Evolutionary conservation across 53 echinoderm and acorn worm genomes (phyloP).

Genomic region (Henricia sp.): DNA sequence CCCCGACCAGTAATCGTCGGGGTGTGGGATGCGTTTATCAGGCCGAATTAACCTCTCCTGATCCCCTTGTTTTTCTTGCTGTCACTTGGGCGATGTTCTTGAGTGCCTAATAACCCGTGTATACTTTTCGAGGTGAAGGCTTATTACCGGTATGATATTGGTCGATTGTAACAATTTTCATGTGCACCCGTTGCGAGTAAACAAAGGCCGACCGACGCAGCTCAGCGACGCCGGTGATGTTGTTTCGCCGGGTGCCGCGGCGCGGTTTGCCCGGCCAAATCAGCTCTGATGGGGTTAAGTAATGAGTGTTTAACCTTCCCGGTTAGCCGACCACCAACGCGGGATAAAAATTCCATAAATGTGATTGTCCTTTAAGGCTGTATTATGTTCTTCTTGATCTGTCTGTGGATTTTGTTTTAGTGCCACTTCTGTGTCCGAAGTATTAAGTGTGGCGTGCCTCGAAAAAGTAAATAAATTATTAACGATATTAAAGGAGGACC

Average conservation of each 20-base stretch:
- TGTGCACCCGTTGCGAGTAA: slow-evolving; percentile 19
- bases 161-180: slow-evolving; percentile 35
- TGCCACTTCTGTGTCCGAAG: no score
- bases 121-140: neutral
- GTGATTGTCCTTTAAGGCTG: neutral
- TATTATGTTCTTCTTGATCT: no score
- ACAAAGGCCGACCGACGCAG: neutral
- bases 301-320: slow-evolving; percentile 54
- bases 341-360: slow-evolving; percentile 31
- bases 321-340: slow-evolving; percentile 39
- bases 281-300: slow-evolving; percentile 37
- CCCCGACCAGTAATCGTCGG: no score
- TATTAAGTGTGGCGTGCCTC: no score
- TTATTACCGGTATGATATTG: slow-evolving; percentile 8
- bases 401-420: no score
- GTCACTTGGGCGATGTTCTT: neutral
- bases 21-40: no score
- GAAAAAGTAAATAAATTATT: no score
- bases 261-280: neutral
- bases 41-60: no score
- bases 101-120: slow-evolving; percentile 4
- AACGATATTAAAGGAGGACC: no score
- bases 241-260: slow-evolving; percentile 27
- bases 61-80: slow-evolving; percentile 20
- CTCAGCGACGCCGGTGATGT: slow-evolving; percentile 21